phyloP scores from a whole-genome alignment of 1,140 invertebrate genomes.

The Neodiprion pinetum region DNA sequence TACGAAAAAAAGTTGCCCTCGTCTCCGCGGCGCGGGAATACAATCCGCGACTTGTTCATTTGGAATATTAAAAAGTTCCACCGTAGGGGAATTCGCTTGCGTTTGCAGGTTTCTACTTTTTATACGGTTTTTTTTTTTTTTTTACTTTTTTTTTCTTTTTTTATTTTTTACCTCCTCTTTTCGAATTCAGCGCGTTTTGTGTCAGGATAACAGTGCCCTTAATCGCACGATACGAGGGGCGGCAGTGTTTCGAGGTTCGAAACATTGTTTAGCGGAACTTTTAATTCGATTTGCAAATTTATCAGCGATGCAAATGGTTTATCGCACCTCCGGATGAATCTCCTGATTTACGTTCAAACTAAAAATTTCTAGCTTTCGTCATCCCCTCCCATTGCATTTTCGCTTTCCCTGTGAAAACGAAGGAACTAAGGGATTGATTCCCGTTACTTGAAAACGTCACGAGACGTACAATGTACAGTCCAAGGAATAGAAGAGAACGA shows the following conservation, averaged over 20 bases:
- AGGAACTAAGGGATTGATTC: not conserved
- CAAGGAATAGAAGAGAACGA: too few species aligned
- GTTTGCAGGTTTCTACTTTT: not conserved
- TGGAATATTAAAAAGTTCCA: constrained; percentile 10
- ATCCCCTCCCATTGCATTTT: not conserved
- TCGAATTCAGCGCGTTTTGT: too few species aligned
- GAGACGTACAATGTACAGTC: too few species aligned
- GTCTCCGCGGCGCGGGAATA: too few species aligned
- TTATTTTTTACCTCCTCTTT: not conserved
- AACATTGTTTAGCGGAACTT: not conserved
- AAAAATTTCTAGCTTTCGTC: not conserved
- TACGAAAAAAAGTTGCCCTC: too few species aligned
- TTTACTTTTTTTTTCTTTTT: not conserved
- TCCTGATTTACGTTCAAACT: not conserved
- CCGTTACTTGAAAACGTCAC: too few species aligned
- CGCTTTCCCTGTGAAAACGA: not conserved
- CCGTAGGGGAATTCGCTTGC: not conserved
- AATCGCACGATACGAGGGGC: too few species aligned
- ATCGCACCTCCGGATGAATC: not conserved
- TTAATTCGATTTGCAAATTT: not conserved
- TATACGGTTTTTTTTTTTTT: not conserved
- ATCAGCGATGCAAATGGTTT: not conserved
- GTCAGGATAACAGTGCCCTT: too few species aligned
- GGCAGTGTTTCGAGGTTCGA: too few species aligned
- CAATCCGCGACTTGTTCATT: constrained; percentile 1